Evolutionary conservation across 1,140 invertebrate species (phyloP), one percentile per base, ranked within the genome.

Genomic region (Eriocheir sinensis): DNA sequence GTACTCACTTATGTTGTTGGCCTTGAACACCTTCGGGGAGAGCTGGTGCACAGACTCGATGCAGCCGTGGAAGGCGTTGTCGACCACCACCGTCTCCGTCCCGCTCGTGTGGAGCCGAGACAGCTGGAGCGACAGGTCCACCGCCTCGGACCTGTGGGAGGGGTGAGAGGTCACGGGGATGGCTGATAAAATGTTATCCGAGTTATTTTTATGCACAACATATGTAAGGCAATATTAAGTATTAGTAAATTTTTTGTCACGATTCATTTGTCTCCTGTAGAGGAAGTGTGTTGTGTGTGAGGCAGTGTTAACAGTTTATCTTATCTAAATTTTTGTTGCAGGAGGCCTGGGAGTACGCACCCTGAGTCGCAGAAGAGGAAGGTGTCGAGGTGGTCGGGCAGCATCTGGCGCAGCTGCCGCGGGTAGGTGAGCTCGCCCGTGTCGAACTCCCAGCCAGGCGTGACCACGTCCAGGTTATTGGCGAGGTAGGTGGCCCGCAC

Each of bases 301-400:
- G 17, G 3, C 30, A 91, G 15, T 32, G 2, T 34, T 27, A 91
- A 60, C 12, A n/a, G 53, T 34, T 0, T 27, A 53, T 36, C 41
- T 34, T 30, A 86, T 21, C 32, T 72, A 21, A 79, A 17, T 30
- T n/a, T 2, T 4, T 41, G 48, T 80, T 8, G 21, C 3, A 80
- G 21, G n/a, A 1, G 21, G 30, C 6, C 12, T 30, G 27, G 30
- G 27, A 38, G 34, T 8, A 83, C 94, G 85, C 60, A 94, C 94
- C 94, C 94, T 91, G 94, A 94, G 72, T 94, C 88, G 44, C 94
- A 94, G 83, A 94, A 94, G 12, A 94, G 44, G 32, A 94, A 86
- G 21, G 94, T 94, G 34, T 94, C 48, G 9, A 92, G 81, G 41
- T 88, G 12, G 38, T 72, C 53, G 32, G 94, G 94, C n/a, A 94